Base-by-base conservation (phyloP, 2,888 invertebrate species). In the Acleris emargana region DNA sequence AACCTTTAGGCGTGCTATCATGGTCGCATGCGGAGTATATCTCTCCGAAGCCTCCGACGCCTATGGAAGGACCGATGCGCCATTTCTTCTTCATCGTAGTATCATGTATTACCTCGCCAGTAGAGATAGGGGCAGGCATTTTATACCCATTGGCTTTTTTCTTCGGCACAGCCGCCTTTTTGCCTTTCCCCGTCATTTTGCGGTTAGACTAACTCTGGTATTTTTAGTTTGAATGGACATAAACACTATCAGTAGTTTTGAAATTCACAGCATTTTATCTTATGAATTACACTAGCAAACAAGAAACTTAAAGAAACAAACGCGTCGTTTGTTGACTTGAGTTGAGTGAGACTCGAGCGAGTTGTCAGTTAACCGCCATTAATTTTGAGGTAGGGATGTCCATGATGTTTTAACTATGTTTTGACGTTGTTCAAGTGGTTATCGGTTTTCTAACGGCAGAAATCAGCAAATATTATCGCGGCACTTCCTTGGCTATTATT, bases 1-100 rank as follows among this genome's bases (percentile, higher is more conserved):
- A 91, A 0, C 87, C 82, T 67, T 93, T 94, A 1, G 92, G 84
- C 1, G 92, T 86, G 42, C 93, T 91, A 9, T 93, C 94, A 22
- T 88, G 87, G 62, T 93, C 94, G 85, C 95, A 95, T 50, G 97
- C 97, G 0, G 96, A 94, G 84, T 99, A 99, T 75, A 99, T 98
- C 83, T 97, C 97, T 1, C 99, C 99, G 84, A 99, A 99, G 13
- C 99, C 99, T 0, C 99, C 99, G 64, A 95, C 93, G 0, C 98
- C 99, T 68, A 99, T 97, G 0, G 98, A 96, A 16, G 95, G 94
- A 0, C 98, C 98, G 66, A 99, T 93, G 71, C 94, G 94, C 98
- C 98, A 99, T 81, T 95, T 93, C 70, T 95, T 95, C 81, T 97
- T 97, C 13, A 90, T 84, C 42, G 96, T 83, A 47, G 79, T 82